These are phyloP conservation scores for Amia ocellicauda DNA, from an alignment of 2,113 vertebrate species.

Conservation along the genomic window DNA sequence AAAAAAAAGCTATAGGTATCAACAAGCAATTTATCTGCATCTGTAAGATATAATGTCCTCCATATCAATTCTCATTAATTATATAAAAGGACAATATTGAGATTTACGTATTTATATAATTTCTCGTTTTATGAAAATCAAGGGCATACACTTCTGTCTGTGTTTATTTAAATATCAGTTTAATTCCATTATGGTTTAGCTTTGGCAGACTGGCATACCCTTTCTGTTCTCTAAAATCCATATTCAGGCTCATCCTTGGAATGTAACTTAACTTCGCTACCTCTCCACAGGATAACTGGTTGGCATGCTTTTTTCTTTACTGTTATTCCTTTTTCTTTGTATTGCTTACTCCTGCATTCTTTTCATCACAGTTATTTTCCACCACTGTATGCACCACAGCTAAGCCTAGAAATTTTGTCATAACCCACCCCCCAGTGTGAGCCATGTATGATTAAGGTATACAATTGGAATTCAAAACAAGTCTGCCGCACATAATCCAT, in stretches of 20 bases:
- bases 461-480: slow-evolving; percentile 9
- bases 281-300: slow-evolving; percentile 2
- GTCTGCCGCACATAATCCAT: neutral
- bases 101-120: no score
- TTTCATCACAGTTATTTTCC: slow-evolving; percentile 3
- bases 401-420: neutral
- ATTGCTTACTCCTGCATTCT: neutral
- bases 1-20: no score
- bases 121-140: no score
- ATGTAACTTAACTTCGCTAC: neutral
- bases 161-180: no score
- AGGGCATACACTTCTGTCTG: no score
- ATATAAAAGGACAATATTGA: no score
- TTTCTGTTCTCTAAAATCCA: neutral
- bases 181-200: no score
- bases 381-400: neutral
- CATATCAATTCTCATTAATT: no score
- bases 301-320: neutral
- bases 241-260: neutral
- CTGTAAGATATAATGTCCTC: no score
- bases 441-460: slow-evolving; percentile 6
- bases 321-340: neutral
- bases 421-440: neutral
- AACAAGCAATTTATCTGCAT: no score
- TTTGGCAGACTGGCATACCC: neutral